Evolutionary conservation across 2,888 invertebrate genomes (phyloP).

Genomic region (Zygogramma bicolorata): DNA sequence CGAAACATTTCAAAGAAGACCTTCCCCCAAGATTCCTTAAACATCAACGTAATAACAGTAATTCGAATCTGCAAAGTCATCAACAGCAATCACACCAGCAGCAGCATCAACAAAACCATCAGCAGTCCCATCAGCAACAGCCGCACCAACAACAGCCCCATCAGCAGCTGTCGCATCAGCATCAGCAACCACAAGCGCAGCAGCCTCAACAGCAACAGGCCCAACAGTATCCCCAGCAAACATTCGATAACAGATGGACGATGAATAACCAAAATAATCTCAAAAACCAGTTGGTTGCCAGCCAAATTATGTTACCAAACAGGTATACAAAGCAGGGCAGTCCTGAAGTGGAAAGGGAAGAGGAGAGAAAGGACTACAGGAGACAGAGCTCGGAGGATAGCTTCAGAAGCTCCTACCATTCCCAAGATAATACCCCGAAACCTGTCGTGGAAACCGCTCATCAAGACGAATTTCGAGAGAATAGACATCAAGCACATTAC

Average conservation of each 20-base stretch:
- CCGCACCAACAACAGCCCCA: background rate
- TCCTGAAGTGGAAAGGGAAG: conserved; percentile 53
- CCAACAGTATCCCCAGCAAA: conserved; percentile 49
- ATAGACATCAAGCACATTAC: conserved; percentile 61
- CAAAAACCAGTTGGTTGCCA: conserved; percentile 35
- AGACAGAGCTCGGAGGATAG: conserved; percentile 60
- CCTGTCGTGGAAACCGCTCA: conserved; percentile 19
- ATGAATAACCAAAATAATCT: conserved; percentile 34
- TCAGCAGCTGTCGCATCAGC: conserved; percentile 48
- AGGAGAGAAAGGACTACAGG: conserved; percentile 61
- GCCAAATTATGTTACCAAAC: conserved; percentile 32
- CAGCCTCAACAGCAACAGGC: conserved; percentile 39
- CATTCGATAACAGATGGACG: conserved; percentile 49
- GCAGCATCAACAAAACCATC: conserved; percentile 20
- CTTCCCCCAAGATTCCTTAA: conserved; percentile 89
- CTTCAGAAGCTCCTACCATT: conserved; percentile 56
- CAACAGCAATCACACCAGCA: conserved; percentile 8
- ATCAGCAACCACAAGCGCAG: background rate
- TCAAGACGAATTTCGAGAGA: conserved; percentile 15
- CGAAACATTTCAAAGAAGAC: conserved; percentile 83
- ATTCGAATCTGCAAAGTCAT: conserved; percentile 54
- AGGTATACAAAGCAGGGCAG: conserved; percentile 48
- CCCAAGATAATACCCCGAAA: conserved; percentile 26
- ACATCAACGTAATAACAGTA: conserved; percentile 75
- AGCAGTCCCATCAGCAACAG: conserved; percentile 48